Percentiles rank a stretch among this genome's conserved stretches.
These are phyloP conservation scores for Oophaga sylvatica DNA, from an alignment of 2,797 vertebrate genomes.

Conservation along the genomic window DNA sequence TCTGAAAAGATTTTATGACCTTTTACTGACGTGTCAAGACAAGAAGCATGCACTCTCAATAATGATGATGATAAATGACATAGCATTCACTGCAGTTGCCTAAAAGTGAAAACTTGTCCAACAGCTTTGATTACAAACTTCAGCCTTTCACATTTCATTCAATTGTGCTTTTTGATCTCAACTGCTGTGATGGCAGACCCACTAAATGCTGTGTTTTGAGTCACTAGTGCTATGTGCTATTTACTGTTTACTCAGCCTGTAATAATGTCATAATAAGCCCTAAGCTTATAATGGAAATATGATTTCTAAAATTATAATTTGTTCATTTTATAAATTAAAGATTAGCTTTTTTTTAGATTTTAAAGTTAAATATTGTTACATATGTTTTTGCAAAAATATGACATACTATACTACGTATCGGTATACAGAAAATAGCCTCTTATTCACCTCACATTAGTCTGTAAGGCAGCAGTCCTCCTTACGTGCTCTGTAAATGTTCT, in stretches of 20 bases:
- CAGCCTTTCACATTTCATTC: conserved; percentile 40
- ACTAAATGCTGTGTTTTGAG: not conserved
- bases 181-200: conserved; percentile 16
- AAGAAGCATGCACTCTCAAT: conserved; percentile 11
- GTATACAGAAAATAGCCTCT: too few relatives aligned
- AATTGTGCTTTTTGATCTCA: conserved; percentile 3
- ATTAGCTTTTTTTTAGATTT: too few relatives aligned
- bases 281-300: not conserved
- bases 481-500: too few relatives aligned
- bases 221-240: not conserved
- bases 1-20: conserved; percentile 17
- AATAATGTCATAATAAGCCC: not conserved
- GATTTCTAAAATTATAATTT: not conserved
- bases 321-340: not conserved
- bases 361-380: too few relatives aligned
- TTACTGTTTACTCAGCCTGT: not conserved
- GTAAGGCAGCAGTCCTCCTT: too few relatives aligned
- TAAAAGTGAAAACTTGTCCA: conserved; percentile 38
- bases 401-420: too few relatives aligned
- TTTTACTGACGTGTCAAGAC: conserved; percentile 7
- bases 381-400: too few relatives aligned
- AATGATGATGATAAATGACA: conserved; percentile 42
- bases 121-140: conserved; percentile 34
- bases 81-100: conserved; percentile 6
- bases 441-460: too few relatives aligned